Evolutionary conservation across 2,888 invertebrate genomes (phyloP).

Genomic region (Hydriomena furcata): DNA sequence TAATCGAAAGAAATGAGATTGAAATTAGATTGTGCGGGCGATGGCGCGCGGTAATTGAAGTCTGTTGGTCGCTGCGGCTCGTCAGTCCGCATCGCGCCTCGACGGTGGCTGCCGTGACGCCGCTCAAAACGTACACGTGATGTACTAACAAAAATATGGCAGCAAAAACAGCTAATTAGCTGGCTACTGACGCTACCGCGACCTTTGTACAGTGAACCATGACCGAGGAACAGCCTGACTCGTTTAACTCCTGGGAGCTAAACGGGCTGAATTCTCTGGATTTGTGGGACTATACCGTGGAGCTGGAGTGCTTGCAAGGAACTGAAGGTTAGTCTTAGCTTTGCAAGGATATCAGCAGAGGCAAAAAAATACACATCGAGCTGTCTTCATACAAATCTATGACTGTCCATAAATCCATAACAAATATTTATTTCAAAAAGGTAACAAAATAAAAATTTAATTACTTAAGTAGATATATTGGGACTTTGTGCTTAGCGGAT

Average conservation of each 20-base stretch:
- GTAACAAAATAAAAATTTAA: too few relatives aligned
- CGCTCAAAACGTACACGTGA: constrained; percentile 36
- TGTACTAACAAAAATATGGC: constrained; percentile 57
- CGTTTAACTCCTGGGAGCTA: constrained; percentile 79
- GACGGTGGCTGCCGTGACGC: constrained; percentile 51
- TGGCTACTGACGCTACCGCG: constrained; percentile 48
- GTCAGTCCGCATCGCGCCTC: constrained; percentile 59
- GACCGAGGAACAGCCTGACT: constrained; percentile 75
- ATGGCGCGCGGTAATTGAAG: constrained; percentile 63
- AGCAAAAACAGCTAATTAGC: constrained; percentile 49
- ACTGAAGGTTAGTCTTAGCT: constrained; percentile 86
- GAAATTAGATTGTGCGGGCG: constrained; percentile 69
- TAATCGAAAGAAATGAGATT: constrained; percentile 73
- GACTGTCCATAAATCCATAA: too few relatives aligned
- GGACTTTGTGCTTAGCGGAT: too few relatives aligned
- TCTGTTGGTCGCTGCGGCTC: constrained; percentile 35
- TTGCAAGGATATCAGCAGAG: background rate
- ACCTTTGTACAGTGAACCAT: constrained; percentile 61
- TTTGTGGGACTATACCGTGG: constrained; percentile 93
- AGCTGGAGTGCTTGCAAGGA: constrained; percentile 90
- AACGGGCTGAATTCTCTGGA: constrained; percentile 88
- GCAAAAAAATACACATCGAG: too few relatives aligned
- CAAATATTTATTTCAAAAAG: too few relatives aligned
- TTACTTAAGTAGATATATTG: too few relatives aligned
- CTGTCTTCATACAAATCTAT: too few relatives aligned